Evolutionary conservation across 2,113 vertebrate species (phyloP), one percentile per base, ranked within the genome.

Genomic region (Ophthalmolycus amberensis): DNA sequence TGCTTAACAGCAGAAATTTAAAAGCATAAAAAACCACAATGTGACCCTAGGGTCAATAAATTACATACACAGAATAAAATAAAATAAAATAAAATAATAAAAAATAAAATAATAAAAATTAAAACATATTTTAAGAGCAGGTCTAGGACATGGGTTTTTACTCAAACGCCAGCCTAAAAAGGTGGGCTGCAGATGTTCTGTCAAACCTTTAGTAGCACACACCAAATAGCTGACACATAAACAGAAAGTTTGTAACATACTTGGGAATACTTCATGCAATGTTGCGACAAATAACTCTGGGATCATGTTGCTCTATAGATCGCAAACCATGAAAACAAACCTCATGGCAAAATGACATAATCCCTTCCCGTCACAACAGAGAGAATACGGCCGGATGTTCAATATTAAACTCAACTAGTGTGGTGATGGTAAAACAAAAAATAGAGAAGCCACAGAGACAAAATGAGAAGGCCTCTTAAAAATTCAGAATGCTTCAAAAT

Each of bases 231-330:
- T 71, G 50, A 72, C 60, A 65, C 29, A 29, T 54, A 34, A 25
- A 16, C 22, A 22, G 60, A 29, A 48, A 76, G 34, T 50, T 73
- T 71, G 59, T 79, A 54, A 73, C 56, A 42, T 20, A 69, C 20
- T 50, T 60, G 37, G 14, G 9, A 78, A 12, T 10, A 58, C 29
- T 34, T 34, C 27, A 32, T 7, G 37, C 25, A n/a, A 5, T 14
- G 15, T 25, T 27, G 59, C 66, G 76, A 59, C 58, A 54, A 56
- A 75, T 79, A 27, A n/a, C 25, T 18, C 10, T 6, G 12, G 70
- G 50, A 68, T 85, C 71, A 42, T n/a, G 58, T 81, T 40, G 54
- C 79, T 63, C 59, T 74, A 63, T 52, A 75, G 16, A 82, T 86
- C 63, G 80, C 74, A 54, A 64, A 29, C 1, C 25, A 71, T 69